Percentiles rank a stretch among this genome's conserved stretches.
Evolutionary conservation across 2,888 invertebrate genomes (phyloP).

Genomic region (Phania funesta): DNA sequence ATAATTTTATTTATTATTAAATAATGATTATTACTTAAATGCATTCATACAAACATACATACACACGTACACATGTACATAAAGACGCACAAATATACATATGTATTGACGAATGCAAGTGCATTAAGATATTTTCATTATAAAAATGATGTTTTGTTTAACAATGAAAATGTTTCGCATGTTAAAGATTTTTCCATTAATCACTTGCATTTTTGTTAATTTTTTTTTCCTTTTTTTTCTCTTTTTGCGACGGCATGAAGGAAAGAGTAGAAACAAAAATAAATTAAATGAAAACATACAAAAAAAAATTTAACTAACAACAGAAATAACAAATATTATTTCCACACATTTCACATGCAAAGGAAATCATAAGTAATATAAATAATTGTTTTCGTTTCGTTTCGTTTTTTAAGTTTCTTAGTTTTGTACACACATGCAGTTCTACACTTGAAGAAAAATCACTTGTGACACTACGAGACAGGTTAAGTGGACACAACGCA

Average conservation of each 20-base stretch:
- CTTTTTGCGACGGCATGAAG: conserved; percentile 18
- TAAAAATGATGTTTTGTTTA: conserved; percentile 45
- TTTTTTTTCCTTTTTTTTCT: conserved; percentile 13
- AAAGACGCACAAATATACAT: neutral
- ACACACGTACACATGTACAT: neutral
- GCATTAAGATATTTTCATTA: conserved; percentile 31
- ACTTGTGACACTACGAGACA: neutral
- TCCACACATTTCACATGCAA: conserved; percentile 67
- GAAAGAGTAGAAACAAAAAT: conserved; percentile 33
- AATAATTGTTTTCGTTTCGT: conserved; percentile 64
- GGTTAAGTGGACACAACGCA: no score
- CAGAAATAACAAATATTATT: conserved; percentile 61
- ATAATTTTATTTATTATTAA: no score
- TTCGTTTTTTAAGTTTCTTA: conserved; percentile 31
- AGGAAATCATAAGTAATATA: conserved; percentile 68
- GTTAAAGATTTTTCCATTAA: conserved; percentile 65
- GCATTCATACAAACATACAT: neutral
- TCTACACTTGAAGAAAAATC: conserved; percentile 29
- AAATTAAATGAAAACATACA: conserved; percentile 53
- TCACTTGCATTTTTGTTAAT: conserved; percentile 54
- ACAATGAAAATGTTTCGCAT: conserved; percentile 66
- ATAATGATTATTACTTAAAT: no score
- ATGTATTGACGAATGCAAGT: neutral
- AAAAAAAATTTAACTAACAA: conserved; percentile 41
- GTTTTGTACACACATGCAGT: conserved; percentile 18